Base-by-base conservation (phyloP, 2,113 vertebrate species). In the Chamaea fasciata region DNA sequence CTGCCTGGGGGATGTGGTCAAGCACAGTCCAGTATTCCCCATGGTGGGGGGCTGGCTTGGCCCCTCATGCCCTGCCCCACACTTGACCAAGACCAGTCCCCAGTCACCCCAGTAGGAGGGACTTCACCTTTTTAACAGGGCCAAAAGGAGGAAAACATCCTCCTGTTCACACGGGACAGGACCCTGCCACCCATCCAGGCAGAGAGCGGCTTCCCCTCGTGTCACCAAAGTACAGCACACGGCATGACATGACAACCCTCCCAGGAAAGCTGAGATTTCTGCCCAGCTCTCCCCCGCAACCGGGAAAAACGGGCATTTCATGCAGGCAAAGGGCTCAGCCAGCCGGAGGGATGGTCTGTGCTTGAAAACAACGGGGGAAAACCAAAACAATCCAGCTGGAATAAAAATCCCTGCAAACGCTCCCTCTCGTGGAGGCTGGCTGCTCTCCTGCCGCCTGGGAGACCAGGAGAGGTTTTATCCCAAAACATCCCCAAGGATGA, bases 391-490 rank as follows among this genome's bases (percentile, higher is more conserved):
- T 5, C 22, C 68, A 10, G 15, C 59, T n/a, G 60, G 64, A 62
- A 52, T 5, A 7, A 89, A 86, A 96, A 70, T 8, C 86, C 81
- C 85, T 52, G 47, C 91, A 90, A 92, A 86, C 3, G 0, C 96
- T 94, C 96, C 96, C 95, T 89, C 96, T 97, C 68, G 95, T 97
- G 96, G 96, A 96, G 39, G 11, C 6, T 0, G 1, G 12, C 28
- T 81, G 23, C n/a, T 84, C 74, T 70, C 35, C 33, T 0, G 4
- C 92, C 26, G 15, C 0, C 71, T 13, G 39, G 9, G 20, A 56
- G 3, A 39, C 2, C 2, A 0, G 22, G 5, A 77, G 2, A 67
- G 22, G 5, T 26, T 56, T 56, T 3, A 3, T 3, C 35, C 70
- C 30, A 47, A 59, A 68, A 47, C 10, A 2, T 2, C 8, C 39